Base-by-base conservation (phyloP, 2,797 vertebrate species). In the Alosa sapidissima region DNA sequence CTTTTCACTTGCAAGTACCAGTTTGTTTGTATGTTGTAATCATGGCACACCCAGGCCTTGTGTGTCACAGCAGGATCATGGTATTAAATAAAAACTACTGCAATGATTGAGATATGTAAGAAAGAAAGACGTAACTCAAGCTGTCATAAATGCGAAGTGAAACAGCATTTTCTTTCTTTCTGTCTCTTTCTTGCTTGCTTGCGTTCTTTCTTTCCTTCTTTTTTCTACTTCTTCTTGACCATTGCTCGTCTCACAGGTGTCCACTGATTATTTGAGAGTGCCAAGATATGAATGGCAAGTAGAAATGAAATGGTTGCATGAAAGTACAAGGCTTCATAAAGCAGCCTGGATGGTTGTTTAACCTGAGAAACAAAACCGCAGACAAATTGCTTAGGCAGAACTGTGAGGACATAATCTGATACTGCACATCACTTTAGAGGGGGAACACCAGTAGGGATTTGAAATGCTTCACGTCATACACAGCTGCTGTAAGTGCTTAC, bases 361-460 rank as follows among this genome's bases (percentile, higher is more conserved):
- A 62, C n/a, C 58, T 9, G 8, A 60, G 58, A 6, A 8, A 5
- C 65, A 68, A 36, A 41, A 68, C 11, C 28, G 5, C 65, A 72
- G 6, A 36, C 62, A 13, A 14, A 11, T 33, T 65, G 60, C 9
- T 62, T 24, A 24, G 2, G 7, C 24, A 65, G 24, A 41, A 1
- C 65, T 13, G 8, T 36, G 65, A 36, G 13, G 65, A 13, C 13
- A 47, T 13, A 19, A 78, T 47, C 7, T 47, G 5, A 47, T 21
- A 55, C 65, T 48, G n/a, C 58, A 82, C 72, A 49, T 81, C 84
- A 86, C 65, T 14, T 28, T 81, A 81, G 14, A 33, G 11, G 24
- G 81, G 65, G 36, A 84, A 60, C 14, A 82, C 54, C 45, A 51
- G 84, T 33, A 84, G 65, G 47, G 10, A 28, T 65, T 65, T 65